These are phyloP conservation scores for Carassius auratus DNA, from an alignment of 2,113 vertebrate genomes.

Conservation along the genomic window DNA sequence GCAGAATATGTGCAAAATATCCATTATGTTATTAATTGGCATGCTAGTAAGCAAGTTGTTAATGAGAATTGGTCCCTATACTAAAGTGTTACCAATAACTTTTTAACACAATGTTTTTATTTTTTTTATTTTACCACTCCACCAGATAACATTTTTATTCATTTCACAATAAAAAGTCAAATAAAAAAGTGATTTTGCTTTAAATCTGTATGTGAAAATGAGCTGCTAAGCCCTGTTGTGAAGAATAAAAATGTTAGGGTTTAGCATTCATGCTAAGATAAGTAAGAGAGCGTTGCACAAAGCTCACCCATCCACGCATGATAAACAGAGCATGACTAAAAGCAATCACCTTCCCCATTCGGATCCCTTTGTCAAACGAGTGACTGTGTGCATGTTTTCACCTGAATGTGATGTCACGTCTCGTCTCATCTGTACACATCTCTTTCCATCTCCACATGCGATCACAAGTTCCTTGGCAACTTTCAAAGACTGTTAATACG, in stretches of 20 bases:
- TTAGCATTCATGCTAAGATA: background rate
- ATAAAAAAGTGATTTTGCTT: background rate
- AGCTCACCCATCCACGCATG: background rate
- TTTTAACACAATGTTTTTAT: too few species aligned
- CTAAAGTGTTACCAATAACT: too few species aligned
- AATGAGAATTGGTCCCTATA: too few species aligned
- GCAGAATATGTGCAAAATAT: background rate
- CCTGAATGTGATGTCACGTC: background rate
- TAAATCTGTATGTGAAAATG: background rate
- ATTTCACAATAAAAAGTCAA: background rate
- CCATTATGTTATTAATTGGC: too few species aligned
- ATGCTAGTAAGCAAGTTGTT: too few species aligned
- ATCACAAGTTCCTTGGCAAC: background rate
- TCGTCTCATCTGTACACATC: background rate
- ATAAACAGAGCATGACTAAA: constrained; percentile 33
- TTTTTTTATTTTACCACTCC: background rate
- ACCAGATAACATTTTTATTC: background rate
- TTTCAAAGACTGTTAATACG: background rate
- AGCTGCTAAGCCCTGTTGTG: background rate
- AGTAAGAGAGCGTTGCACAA: background rate
- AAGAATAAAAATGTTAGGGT: background rate
- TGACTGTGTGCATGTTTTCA: constrained; percentile 19
- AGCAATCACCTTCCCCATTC: background rate
- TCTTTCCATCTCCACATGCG: background rate
- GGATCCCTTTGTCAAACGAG: background rate